Percentiles rank a stretch among this genome's conserved stretches.
Conservation (phyloP, 2,113 vertebrate genomes). For the Numida meleagris region DNA sequence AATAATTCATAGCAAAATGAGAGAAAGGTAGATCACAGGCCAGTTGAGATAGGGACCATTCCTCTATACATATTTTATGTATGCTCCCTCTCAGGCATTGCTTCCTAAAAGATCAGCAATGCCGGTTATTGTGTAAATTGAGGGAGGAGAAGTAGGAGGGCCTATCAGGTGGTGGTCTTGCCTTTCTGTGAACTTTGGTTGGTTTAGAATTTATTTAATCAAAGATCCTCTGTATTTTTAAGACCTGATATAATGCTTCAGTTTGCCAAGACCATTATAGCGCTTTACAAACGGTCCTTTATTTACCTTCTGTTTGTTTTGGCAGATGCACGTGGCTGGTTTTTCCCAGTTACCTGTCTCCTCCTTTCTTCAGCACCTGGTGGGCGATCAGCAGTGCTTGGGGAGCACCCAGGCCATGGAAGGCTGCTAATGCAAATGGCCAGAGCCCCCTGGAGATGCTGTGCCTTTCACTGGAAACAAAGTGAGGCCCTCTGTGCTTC, state of each 20-base stretch:
- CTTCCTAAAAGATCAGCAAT: neutral
- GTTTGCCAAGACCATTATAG: neutral
- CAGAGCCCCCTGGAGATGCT: neutral
- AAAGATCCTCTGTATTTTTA: neutral
- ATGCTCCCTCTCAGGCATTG: accelerated
- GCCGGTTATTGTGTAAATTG: neutral
- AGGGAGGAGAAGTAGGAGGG: neutral
- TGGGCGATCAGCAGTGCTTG: neutral
- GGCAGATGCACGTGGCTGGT: neutral
- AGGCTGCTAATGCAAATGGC: accelerated
- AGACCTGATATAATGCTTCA: neutral
- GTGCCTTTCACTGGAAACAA: neutral
- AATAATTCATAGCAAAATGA: neutral
- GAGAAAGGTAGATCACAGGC: neutral
- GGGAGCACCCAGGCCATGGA: neutral
- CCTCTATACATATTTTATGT: neutral
- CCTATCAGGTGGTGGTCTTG: accelerated
- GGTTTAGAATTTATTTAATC: neutral
- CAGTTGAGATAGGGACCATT: neutral
- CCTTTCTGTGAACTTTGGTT: neutral
- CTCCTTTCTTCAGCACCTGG: neutral
- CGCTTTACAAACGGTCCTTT: neutral
- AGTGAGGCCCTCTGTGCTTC: neutral
- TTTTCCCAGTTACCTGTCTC: neutral
- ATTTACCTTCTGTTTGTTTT: neutral